phyloP scores from a whole-genome alignment of 2,113 vertebrate species.

The Hemicordylus capensis region DNA sequence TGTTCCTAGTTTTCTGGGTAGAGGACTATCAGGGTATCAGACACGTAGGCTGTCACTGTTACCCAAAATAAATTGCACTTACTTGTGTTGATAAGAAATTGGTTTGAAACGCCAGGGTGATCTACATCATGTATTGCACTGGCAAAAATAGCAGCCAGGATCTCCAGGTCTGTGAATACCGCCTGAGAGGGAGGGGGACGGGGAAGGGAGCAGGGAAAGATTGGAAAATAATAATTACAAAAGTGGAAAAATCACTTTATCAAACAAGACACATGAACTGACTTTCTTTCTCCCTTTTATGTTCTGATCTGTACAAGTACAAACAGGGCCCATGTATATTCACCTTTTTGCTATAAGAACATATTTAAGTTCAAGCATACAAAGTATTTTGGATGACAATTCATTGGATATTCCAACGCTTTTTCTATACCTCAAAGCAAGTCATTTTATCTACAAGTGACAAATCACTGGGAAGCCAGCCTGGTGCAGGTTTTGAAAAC shows the following conservation, averaged over 20 bases:
- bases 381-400: not conserved
- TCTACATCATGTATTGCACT: slow-evolving; percentile 99
- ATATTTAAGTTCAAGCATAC: not conserved
- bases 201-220: slow-evolving; percentile 18
- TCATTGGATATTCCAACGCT: not conserved
- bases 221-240: not conserved
- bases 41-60: not conserved
- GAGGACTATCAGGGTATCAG: not conserved
- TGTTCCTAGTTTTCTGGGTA: not conserved
- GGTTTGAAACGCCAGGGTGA: slow-evolving; percentile 98
- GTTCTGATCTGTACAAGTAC: not conserved
- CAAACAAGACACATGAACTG: not conserved
- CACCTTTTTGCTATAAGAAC: not conserved
- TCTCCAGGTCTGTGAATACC: slow-evolving; percentile 98
- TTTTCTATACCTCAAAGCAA: not conserved
- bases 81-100: slow-evolving; percentile 99
- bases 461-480: not conserved
- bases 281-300: not conserved
- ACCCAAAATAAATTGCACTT: slow-evolving; percentile 73
- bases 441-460: not conserved
- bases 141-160: slow-evolving; percentile 98
- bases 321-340: not conserved
- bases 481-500: not conserved
- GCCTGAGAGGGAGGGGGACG: slow-evolving; percentile 78
- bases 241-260: slow-evolving; percentile 1